Evolutionary conservation across 2,888 invertebrate species (phyloP).

Genomic region (Nysson spinosus): DNA sequence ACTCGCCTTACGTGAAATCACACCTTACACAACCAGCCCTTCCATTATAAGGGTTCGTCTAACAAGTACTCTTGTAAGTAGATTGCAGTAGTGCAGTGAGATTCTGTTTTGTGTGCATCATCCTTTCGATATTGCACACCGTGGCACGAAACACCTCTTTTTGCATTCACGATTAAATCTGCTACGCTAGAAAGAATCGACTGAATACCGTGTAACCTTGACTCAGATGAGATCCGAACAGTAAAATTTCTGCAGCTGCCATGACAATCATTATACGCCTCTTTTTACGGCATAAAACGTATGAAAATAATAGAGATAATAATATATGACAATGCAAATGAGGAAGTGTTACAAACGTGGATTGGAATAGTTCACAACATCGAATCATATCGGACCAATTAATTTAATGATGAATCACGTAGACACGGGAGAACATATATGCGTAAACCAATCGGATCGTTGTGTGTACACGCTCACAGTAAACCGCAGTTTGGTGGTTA

Average conservation of each 20-base stretch:
- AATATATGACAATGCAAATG: no score
- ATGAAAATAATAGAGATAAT: no score
- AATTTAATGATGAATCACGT: slow-evolving; percentile 29
- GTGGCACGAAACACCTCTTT: no score
- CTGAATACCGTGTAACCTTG: no score
- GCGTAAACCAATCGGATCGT: background rate
- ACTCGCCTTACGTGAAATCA: slow-evolving; percentile 31
- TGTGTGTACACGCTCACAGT: background rate
- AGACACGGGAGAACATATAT: slow-evolving; percentile 3
- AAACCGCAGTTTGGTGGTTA: slow-evolving; percentile 2
- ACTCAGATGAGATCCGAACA: no score
- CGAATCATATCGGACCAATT: slow-evolving; percentile 14
- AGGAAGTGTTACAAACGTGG: no score
- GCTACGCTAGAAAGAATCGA: no score
- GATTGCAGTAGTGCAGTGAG: slow-evolving; percentile 6
- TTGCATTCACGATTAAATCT: no score
- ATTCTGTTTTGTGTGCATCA: background rate
- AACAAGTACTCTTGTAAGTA: no score
- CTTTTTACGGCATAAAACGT: no score
- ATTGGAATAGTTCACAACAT: background rate
- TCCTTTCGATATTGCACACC: background rate
- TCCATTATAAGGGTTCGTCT: slow-evolving; percentile 19
- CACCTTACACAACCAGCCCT: slow-evolving; percentile 7
- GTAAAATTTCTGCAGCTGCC: no score
- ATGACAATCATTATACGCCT: no score